Percentiles rank a stretch among this genome's conserved stretches.
Evolutionary conservation across 1,140 invertebrate genomes (phyloP).

Genomic region (Philotrypesis tridentata): DNA sequence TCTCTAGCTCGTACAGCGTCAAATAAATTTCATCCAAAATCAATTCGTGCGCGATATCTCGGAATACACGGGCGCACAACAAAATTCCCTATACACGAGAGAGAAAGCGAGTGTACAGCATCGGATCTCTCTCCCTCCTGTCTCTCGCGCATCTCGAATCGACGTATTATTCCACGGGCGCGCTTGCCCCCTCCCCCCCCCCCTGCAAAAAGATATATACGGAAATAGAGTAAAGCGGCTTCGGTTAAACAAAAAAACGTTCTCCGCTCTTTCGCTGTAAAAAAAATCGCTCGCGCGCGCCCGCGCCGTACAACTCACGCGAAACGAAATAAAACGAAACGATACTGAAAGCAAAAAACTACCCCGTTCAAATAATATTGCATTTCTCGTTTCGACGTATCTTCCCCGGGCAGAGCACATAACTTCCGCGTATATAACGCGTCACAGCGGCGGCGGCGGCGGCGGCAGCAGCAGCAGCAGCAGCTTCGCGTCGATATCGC

Average conservation of each 20-base stretch:
- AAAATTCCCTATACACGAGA: not conserved
- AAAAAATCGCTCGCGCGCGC: not conserved
- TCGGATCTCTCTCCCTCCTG: not conserved
- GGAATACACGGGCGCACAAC: not conserved
- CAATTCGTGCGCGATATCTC: conserved; percentile 17
- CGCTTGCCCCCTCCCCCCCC: not conserved
- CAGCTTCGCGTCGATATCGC: conserved; percentile 40
- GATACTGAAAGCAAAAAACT: not conserved
- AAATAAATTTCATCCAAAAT: conserved; percentile 40
- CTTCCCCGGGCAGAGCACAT: conserved; percentile 24
- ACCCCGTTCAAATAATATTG: conserved; percentile 39
- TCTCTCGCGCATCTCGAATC: not conserved
- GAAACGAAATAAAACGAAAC: conserved; percentile 18
- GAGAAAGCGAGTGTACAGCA: not conserved
- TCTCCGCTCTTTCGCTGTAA: not conserved
- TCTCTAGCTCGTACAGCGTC: not conserved
- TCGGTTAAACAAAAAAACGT: conserved; percentile 21
- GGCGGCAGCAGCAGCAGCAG: not conserved
- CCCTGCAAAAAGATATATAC: conserved; percentile 5
- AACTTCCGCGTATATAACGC: conserved; percentile 10
- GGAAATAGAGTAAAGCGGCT: conserved; percentile 26
- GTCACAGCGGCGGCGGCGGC: not conserved
- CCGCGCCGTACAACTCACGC: not conserved
- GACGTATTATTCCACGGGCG: conserved; percentile 8
- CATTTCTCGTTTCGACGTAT: conserved; percentile 42